Conservation (phyloP, 2,888 invertebrate species). For the Lobophora halterata region DNA sequence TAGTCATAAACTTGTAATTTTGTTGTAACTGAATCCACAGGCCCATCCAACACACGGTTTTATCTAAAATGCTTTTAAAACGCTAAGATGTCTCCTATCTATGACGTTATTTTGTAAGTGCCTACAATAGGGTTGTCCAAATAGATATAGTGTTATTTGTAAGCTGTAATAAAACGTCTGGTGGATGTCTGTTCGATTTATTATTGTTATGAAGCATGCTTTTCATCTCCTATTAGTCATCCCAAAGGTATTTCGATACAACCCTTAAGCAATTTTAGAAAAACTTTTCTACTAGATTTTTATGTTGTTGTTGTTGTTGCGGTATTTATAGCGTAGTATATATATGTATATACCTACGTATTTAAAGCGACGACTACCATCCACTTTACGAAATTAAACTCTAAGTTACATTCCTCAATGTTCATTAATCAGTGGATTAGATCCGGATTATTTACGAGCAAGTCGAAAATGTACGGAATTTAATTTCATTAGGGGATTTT, state of each 20-base stretch:
- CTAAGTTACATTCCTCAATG: slow-evolving; percentile 49
- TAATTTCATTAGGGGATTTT: slow-evolving; percentile 79
- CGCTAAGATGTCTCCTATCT: slow-evolving; percentile 50
- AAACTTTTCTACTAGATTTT: too few relatives aligned
- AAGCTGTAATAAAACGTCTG: slow-evolving; percentile 64
- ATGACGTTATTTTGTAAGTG: slow-evolving; percentile 29
- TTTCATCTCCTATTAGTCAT: slow-evolving; percentile 27
- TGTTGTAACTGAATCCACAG: slow-evolving; percentile 67
- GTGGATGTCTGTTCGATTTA: slow-evolving; percentile 57
- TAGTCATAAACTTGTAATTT: slow-evolving; percentile 71
- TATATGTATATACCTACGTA: too few relatives aligned
- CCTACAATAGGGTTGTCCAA: slow-evolving; percentile 43
- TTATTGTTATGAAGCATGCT: slow-evolving; percentile 46
- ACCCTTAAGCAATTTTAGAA: too few relatives aligned
- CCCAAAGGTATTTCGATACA: slow-evolving; percentile 15
- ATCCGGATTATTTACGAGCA: slow-evolving; percentile 76
- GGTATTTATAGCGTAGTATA: too few relatives aligned
- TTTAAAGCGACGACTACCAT: too few relatives aligned
- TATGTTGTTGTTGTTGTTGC: too few relatives aligned
- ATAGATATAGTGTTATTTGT: slow-evolving; percentile 68
- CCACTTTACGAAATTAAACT: slow-evolving; percentile 50
- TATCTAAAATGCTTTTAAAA: slow-evolving; percentile 73
- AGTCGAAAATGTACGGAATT: slow-evolving; percentile 78
- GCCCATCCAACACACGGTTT: slow-evolving; percentile 56
- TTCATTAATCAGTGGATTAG: slow-evolving; percentile 79